Percentiles rank a stretch among this genome's conserved stretches.
phyloP scores from a whole-genome alignment of 2,113 vertebrate species.

The Emydocephalus ijimae region DNA sequence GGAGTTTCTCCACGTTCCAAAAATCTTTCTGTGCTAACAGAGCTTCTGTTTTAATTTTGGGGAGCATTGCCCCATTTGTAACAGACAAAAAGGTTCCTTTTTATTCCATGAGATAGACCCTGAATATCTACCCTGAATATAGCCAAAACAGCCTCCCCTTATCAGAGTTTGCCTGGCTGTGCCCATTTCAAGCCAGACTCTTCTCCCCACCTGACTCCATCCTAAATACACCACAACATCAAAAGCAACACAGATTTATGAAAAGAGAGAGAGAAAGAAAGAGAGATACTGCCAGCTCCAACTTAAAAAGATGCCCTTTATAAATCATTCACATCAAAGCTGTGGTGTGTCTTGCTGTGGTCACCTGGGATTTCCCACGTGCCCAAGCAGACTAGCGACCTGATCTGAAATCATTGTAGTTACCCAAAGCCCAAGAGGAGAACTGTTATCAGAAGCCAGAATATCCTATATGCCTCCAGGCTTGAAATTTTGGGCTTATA shows the following conservation, averaged over 20 bases:
- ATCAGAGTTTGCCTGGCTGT: not conserved
- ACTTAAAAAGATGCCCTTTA: not conserved
- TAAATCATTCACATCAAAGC: slow-evolving; percentile 27
- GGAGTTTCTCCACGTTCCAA: not conserved
- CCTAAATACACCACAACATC: slow-evolving; percentile 7
- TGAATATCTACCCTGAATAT: too few species aligned
- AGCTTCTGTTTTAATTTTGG: not conserved
- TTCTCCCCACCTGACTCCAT: too few species aligned
- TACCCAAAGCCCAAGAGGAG: not conserved
- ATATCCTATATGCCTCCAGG: too few species aligned
- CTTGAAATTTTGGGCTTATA: too few species aligned
- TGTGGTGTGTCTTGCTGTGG: slow-evolving; percentile 5
- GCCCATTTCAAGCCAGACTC: slow-evolving; percentile 8
- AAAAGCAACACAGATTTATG: slow-evolving; percentile 9
- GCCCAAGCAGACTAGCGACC: slow-evolving; percentile 5
- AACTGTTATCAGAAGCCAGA: not conserved
- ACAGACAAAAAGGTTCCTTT: not conserved
- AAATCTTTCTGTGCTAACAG: not conserved
- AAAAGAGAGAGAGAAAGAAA: slow-evolving; percentile 26
- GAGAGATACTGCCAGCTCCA: not conserved
- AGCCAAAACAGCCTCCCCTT: not conserved
- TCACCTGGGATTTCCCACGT: not conserved
- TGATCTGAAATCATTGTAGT: not conserved
- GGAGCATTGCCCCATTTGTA: not conserved
- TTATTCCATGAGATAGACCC: not conserved